Percentiles rank a stretch among this genome's conserved stretches.
Conservation (phyloP, 2,797 vertebrate species). For the Mormyrus hasselquistii region DNA sequence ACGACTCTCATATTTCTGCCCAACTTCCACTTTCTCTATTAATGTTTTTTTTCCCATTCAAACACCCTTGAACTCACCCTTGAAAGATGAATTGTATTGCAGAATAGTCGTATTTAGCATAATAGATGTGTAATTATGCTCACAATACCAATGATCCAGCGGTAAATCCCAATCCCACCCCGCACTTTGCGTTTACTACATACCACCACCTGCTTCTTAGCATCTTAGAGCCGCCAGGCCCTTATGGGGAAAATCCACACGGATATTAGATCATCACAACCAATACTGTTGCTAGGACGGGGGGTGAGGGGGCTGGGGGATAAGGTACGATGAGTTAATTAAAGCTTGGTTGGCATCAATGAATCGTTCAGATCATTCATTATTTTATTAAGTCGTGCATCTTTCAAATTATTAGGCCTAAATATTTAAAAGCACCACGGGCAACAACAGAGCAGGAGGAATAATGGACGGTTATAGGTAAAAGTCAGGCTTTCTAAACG, state of each 20-base stretch:
- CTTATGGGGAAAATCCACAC: neutral
- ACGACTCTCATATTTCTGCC: neutral
- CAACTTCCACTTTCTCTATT: neutral
- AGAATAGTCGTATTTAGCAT: neutral
- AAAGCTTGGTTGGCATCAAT: neutral
- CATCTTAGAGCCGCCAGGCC: neutral
- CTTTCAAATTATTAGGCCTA: neutral
- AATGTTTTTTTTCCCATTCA: neutral
- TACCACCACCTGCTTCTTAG: neutral
- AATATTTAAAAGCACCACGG: neutral
- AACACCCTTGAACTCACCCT: neutral
- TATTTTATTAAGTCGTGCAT: neutral
- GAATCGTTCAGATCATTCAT: neutral
- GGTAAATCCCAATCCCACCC: neutral
- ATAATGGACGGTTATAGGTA: neutral
- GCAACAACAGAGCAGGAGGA: neutral
- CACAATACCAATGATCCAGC: neutral
- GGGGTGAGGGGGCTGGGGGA: neutral
- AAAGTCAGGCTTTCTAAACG: neutral
- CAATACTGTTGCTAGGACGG: neutral
- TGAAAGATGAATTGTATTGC: neutral
- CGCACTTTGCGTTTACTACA: neutral
- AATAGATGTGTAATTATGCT: conserved; percentile 1
- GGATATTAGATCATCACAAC: neutral
- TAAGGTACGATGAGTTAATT: neutral